Evolutionary conservation across 1,140 invertebrate genomes (phyloP), one percentile per base, ranked within the genome.

Genomic region (Hetaerina americana): DNA sequence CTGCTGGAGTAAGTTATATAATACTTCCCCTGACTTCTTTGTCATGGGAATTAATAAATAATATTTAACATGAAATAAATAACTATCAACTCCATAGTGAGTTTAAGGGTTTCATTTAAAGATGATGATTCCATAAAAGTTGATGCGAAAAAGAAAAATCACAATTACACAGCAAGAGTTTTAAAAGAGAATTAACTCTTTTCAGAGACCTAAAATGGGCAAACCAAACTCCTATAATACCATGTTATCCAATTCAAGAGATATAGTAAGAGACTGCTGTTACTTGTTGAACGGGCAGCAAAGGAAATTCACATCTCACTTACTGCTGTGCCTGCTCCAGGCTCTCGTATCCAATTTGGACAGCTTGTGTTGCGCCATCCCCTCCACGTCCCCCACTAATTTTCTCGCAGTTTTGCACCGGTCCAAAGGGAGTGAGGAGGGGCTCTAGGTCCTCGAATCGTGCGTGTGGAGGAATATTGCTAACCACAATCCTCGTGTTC

Each of bases 251-350:
- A 1, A 70, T 3, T 22, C 24, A 26, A 18, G 22, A 70, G 40
- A 72, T 40, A n/a, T n/a, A n/a, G n/a, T n/a, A n/a, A n/a, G n/a
- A n/a, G n/a, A n/a, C n/a, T n/a, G n/a, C n/a, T n/a, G n/a, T n/a
- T n/a, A n/a, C n/a, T n/a, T n/a, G n/a, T n/a, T n/a, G n/a, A n/a
- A n/a, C n/a, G n/a, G n/a, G n/a, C n/a, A n/a, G n/a, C n/a, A n/a
- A n/a, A n/a, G n/a, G n/a, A n/a, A n/a, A n/a, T n/a, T n/a, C n/a
- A n/a, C n/a, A n/a, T n/a, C n/a, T 6, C 29, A 92, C 91, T 90
- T 84, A 94, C 92, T 90, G 89, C 85, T 93, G 92, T 80, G 93
- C 92, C 85, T 92, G 89, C 78, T 95, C 93, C 79, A 88, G 86
- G 76, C 87, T 92, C 83, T 94, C 92, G 86, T 91, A 95, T 79